A percentile compares a stretch with the other conserved stretches of the same genome.
Evolutionary conservation across 2,888 invertebrate genomes (phyloP).

Genomic region (Holacanthella duospinosa): DNA sequence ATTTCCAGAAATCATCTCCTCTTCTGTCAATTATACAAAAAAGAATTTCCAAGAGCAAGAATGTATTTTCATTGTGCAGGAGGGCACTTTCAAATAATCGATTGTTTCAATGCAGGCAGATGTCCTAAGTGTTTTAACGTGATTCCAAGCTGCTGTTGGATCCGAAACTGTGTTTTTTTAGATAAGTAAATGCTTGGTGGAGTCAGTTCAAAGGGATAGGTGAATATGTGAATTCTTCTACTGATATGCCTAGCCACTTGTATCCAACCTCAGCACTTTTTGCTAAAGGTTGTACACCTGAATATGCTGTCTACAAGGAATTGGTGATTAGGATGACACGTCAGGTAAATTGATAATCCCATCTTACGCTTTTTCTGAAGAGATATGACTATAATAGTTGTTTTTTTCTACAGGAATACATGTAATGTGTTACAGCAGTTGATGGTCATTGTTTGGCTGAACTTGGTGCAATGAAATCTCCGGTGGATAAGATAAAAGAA

Average conservation of each 20-base stretch:
- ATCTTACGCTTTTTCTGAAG: background rate
- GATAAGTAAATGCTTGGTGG: conserved; percentile 98
- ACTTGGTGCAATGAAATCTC: conserved; percentile 89
- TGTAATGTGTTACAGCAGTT: conserved; percentile 99
- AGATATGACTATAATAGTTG: background rate
- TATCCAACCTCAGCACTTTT: conserved; percentile 98
- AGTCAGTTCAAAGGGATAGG: conserved; percentile 88
- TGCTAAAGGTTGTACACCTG: conserved; percentile 93
- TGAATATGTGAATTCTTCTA: conserved; percentile 94
- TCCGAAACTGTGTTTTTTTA: conserved; percentile 95
- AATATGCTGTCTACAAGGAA: conserved; percentile 98
- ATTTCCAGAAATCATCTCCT: no score
- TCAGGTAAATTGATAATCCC: conserved; percentile 46
- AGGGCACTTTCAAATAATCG: no score
- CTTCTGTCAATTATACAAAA: no score
- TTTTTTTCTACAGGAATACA: conserved; percentile 62
- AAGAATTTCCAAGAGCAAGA: no score
- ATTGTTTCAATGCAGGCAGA: no score
- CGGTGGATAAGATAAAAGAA: conserved; percentile 78
- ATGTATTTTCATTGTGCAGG: no score
- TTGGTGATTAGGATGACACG: conserved; percentile 99
- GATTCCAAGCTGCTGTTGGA: no score
- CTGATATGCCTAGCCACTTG: conserved; percentile 97
- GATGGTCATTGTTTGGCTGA: conserved; percentile 98
- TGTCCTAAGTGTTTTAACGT: no score